Conservation (phyloP, 2,113 vertebrate genomes). For the Dicerorhinus sumatrensis region DNA sequence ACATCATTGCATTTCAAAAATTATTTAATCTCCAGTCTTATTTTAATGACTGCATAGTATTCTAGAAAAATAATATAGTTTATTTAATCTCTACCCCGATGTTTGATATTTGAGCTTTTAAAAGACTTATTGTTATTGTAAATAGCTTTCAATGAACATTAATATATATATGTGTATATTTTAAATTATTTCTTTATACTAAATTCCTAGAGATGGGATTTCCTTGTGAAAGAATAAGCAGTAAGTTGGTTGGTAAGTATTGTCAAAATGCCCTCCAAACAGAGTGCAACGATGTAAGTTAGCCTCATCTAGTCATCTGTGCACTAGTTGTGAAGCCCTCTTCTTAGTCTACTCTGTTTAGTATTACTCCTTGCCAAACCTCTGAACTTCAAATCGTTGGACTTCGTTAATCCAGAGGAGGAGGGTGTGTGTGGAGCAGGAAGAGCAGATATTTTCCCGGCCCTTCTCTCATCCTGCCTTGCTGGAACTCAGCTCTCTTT, state of each 20-base stretch:
- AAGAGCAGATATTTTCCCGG: background rate
- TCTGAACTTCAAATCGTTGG: background rate
- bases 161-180: background rate
- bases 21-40: constrained; percentile 4
- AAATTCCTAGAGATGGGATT: background rate
- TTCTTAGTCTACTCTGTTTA: background rate
- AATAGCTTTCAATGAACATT: background rate
- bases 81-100: background rate
- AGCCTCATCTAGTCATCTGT: background rate
- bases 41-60: background rate
- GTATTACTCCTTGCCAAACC: background rate
- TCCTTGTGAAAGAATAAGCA: background rate
- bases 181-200: background rate
- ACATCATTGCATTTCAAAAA: background rate
- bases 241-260: background rate
- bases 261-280: background rate
- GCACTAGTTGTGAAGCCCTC: background rate
- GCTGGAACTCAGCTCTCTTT: background rate
- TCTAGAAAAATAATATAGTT: background rate
- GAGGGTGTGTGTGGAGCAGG: background rate
- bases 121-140: background rate
- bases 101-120: background rate
- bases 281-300: background rate
- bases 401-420: background rate
- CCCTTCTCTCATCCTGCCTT: background rate